phyloP scores from a whole-genome alignment of 2,113 vertebrate species.

The Anhinga rufa region DNA sequence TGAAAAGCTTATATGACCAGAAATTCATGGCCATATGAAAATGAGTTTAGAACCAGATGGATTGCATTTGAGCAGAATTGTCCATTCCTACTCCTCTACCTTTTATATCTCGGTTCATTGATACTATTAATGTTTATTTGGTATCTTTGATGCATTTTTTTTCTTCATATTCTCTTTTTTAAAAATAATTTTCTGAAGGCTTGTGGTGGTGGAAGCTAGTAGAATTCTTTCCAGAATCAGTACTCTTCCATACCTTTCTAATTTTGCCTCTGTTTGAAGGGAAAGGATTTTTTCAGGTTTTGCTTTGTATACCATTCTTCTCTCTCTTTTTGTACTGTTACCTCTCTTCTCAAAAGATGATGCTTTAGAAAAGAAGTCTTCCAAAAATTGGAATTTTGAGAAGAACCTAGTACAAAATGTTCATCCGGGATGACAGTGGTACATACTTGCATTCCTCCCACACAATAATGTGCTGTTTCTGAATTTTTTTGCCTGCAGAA shows the following conservation, averaged over 20 bases:
- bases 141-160: neutral
- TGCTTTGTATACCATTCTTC: neutral
- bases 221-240: neutral
- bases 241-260: neutral
- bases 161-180: neutral
- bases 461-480: neutral
- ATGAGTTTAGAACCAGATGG: neutral
- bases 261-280: neutral
- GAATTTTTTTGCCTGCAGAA: neutral
- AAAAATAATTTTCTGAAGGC: neutral
- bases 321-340: neutral
- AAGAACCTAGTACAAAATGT: neutral
- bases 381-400: neutral
- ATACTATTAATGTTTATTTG: neutral
- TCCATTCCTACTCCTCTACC: neutral
- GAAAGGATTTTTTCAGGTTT: neutral
- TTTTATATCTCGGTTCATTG: neutral
- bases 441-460: neutral
- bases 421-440: neutral
- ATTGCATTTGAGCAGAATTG: neutral
- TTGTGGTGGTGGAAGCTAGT: neutral
- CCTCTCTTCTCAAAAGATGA: neutral
- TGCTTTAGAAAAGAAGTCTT: neutral
- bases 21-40: neutral
- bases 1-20: neutral